Conservation (phyloP, 2,888 invertebrate genomes). For the Troides aeacus region DNA sequence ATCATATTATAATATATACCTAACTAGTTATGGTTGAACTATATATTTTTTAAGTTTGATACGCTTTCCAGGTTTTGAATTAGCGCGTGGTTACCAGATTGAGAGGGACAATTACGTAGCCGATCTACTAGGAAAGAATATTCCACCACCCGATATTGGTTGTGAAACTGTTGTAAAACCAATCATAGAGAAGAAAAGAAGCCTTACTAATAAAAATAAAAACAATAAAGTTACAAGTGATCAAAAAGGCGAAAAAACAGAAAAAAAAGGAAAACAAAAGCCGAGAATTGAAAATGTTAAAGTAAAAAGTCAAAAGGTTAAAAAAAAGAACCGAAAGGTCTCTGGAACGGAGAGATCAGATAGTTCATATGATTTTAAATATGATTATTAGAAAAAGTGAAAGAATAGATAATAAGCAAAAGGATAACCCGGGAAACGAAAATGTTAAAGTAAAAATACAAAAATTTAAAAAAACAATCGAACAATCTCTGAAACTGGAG, state of each 20-base stretch:
- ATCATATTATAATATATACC: not conserved
- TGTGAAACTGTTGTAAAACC: constrained; percentile 43
- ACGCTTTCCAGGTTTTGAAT: constrained; percentile 79
- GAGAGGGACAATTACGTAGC: constrained; percentile 81
- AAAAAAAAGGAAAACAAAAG: constrained; percentile 12
- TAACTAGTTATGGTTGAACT: not conserved
- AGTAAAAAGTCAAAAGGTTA: constrained; percentile 22
- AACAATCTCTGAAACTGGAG: constrained; percentile 31
- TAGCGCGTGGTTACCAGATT: constrained; percentile 84
- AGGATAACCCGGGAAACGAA: constrained; percentile 3
- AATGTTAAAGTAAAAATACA: constrained; percentile 20
- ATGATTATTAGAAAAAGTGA: constrained; percentile 48
- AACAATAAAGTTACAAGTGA: not conserved
- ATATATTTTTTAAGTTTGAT: constrained; percentile 11
- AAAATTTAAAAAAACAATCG: constrained; percentile 22
- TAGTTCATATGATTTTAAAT: constrained; percentile 46
- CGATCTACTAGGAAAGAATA: constrained; percentile 54
- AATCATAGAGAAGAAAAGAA: constrained; percentile 30
- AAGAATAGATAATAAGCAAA: constrained; percentile 31
- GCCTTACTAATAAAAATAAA: constrained; percentile 27
- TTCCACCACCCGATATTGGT: constrained; percentile 48
- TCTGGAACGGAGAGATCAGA: constrained; percentile 34
- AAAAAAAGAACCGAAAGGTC: constrained; percentile 25
- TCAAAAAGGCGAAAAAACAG: constrained; percentile 33
- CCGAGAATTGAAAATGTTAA: constrained; percentile 15